phyloP scores from a whole-genome alignment of 1,140 invertebrate species.

The Magallana angulata region DNA sequence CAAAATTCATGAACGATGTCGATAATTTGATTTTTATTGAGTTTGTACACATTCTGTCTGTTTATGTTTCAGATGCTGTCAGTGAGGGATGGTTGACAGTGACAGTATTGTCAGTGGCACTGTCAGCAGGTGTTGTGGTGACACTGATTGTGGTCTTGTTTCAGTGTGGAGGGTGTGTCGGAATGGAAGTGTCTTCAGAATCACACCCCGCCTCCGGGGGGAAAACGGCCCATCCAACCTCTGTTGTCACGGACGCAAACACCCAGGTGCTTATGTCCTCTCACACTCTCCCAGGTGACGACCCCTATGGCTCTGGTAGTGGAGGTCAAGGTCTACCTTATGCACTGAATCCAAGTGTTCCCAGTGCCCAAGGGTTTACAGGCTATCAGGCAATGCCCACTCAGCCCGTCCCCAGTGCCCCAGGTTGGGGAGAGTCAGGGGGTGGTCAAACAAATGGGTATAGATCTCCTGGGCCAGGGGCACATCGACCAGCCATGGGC shows the following conservation, averaged over 20 bases:
- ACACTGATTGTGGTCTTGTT: background rate
- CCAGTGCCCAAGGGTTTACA: conserved; percentile 27
- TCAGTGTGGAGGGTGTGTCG: conserved; percentile 32
- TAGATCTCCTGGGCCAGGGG: conserved; percentile 1
- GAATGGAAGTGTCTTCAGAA: conserved; percentile 33
- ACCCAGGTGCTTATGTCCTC: conserved; percentile 15
- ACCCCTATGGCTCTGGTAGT: background rate
- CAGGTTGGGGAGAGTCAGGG: conserved; percentile 6
- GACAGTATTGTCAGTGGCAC: background rate
- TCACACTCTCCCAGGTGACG: background rate
- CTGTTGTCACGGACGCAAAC: conserved; percentile 33
- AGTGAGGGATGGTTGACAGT: background rate
- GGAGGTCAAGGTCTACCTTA: background rate
- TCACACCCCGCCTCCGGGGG: background rate
- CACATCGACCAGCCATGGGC: background rate
- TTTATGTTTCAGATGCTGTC: background rate
- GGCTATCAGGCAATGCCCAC: conserved; percentile 23
- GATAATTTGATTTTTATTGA: too few relatives aligned
- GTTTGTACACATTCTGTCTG: too few relatives aligned
- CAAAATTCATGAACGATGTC: too few relatives aligned
- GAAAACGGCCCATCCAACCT: background rate
- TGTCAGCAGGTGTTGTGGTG: conserved; percentile 17
- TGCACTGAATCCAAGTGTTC: conserved; percentile 31
- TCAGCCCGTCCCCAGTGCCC: background rate
- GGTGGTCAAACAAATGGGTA: background rate